Percentiles rank a stretch among this genome's conserved stretches.
Evolutionary conservation across 2,113 vertebrate genomes (phyloP).

Genomic region (Sebastes schlegelii): DNA sequence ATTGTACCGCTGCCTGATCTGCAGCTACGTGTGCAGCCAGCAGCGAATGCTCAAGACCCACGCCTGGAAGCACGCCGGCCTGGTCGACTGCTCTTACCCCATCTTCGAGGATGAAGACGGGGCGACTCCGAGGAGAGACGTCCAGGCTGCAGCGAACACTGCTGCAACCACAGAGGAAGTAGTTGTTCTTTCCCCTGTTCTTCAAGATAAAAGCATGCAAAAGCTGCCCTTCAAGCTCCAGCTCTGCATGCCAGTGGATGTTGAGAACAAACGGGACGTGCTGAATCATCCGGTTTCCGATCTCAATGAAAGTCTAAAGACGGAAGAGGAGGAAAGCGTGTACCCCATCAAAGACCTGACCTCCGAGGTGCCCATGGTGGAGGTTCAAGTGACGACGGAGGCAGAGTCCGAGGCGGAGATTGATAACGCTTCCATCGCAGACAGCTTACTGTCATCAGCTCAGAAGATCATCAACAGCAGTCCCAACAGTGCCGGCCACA

Average conservation of each 20-base stretch:
- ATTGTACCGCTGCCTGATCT: conserved; percentile 95
- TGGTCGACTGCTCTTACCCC: conserved; percentile 96
- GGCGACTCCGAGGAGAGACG: conserved; percentile 70
- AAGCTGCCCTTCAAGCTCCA: conserved; percentile 85
- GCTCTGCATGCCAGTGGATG: conserved; percentile 79
- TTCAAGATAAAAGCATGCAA: conserved; percentile 72
- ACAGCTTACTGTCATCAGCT: conserved; percentile 95
- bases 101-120: conserved; percentile 94
- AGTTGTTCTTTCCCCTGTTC: conserved; percentile 86
- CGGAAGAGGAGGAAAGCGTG: conserved; percentile 72
- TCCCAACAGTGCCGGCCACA: conserved; percentile 91
- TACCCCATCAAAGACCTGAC: conserved; percentile 75
- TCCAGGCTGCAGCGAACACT: conserved; percentile 26
- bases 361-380: conserved; percentile 82
- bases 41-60: conserved; percentile 98
- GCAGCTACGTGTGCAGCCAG: conserved; percentile 97
- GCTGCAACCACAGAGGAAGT: conserved; percentile 80
- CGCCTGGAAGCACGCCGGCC: conserved; percentile 96
- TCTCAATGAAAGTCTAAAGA: conserved; percentile 59
- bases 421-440: conserved; percentile 59
- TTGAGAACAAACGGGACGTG: conserved; percentile 51
- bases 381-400: conserved; percentile 85
- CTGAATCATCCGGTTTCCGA: conserved; percentile 52
- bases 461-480: conserved; percentile 97
- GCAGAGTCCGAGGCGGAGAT: conserved; percentile 85